phyloP scores from a whole-genome alignment of 2,888 invertebrate species.

The Ophonus ardosiacus region DNA sequence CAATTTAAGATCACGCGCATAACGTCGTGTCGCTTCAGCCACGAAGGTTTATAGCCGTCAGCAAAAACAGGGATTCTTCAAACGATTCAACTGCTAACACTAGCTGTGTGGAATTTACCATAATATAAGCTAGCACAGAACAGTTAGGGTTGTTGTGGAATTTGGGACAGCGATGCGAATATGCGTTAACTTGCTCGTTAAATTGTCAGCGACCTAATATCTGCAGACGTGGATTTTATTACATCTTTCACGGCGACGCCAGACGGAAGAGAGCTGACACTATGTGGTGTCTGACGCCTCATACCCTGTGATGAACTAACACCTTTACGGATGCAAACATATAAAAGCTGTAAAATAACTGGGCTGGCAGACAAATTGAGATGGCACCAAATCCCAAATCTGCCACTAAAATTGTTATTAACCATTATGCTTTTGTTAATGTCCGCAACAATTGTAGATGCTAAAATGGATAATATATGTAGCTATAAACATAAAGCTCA shows the following conservation, averaged over 20 bases:
- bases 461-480: neutral
- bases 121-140: constrained; percentile 5
- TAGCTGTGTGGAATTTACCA: neutral
- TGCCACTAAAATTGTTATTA: constrained; percentile 5
- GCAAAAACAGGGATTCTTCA: constrained; percentile 30
- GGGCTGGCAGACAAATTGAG: neutral
- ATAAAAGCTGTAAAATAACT: constrained; percentile 47
- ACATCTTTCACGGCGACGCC: constrained; percentile 57
- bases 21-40: constrained; percentile 37
- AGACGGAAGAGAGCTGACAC: constrained; percentile 23
- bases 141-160: neutral
- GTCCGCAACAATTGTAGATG: neutral
- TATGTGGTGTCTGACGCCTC: constrained; percentile 48
- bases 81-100: neutral
- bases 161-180: constrained; percentile 43
- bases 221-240: constrained; percentile 62
- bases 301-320: constrained; percentile 1
- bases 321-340: constrained; percentile 52
- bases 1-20: constrained; percentile 58
- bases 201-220: constrained; percentile 64
- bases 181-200: constrained; percentile 63
- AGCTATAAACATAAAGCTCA: neutral
- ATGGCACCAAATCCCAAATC: neutral
- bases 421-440: neutral
- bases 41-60: constrained; percentile 61